Evolutionary conservation across 1,140 invertebrate genomes (phyloP).

Genomic region (Homarus americanus): DNA sequence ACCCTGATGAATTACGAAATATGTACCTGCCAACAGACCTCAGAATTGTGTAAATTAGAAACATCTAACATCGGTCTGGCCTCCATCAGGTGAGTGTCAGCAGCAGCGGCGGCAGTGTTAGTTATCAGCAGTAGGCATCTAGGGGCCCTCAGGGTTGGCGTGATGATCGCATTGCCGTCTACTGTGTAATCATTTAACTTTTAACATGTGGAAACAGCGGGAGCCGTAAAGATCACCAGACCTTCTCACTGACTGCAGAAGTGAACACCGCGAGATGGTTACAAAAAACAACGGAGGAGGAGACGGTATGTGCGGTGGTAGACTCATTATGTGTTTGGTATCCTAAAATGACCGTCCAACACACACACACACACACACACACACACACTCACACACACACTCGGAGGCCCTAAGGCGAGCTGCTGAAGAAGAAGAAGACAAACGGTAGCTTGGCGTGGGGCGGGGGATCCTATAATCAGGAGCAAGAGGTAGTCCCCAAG

Average conservation of each 20-base stretch:
- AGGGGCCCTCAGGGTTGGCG: background rate
- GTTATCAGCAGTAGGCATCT: conserved; percentile 34
- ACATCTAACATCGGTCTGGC: conserved; percentile 30
- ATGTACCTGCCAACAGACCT: conserved; percentile 41
- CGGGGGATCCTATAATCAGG: conserved; percentile 49
- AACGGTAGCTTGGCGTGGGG: conserved; percentile 58
- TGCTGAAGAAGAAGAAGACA: conserved; percentile 20
- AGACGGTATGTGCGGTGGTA: too few relatives aligned
- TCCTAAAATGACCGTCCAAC: background rate
- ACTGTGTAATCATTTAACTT: conserved; percentile 42
- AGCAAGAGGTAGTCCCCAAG: conserved; percentile 20
- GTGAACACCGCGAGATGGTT: background rate
- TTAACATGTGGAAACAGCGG: conserved; percentile 6
- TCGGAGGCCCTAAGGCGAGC: background rate
- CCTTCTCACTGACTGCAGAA: background rate
- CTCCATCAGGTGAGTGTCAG: background rate
- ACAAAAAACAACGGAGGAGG: background rate
- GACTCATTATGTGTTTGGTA: background rate
- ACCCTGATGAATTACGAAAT: conserved; percentile 57
- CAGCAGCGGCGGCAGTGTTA: background rate
- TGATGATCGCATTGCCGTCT: conserved; percentile 35
- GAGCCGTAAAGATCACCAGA: conserved; percentile 31
- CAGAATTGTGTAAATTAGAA: conserved; percentile 42
- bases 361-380: conserved; percentile 48
- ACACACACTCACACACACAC: conserved; percentile 25